Evolutionary conservation across 2,888 invertebrate species (phyloP), one percentile per base, ranked within the genome.

Genomic region (Lasioglossum figueresi): DNA sequence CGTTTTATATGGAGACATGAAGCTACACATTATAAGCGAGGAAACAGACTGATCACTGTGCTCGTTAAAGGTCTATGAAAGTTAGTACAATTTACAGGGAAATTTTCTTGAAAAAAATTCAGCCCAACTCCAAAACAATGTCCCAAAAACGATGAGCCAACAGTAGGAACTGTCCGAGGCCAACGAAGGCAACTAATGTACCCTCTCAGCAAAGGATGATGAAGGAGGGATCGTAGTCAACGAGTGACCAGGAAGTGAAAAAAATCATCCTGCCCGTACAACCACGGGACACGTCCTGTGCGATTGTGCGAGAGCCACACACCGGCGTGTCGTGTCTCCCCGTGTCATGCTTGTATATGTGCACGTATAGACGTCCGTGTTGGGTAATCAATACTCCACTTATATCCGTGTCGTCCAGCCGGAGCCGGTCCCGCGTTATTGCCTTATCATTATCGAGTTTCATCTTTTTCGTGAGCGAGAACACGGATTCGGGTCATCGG

Each of bases 351-450:
- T 34, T 66, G 72, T 80, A 76, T 79, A 66, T 73, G 78, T 79
- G 78, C 72, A 79, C 59, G 70, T 79, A 52, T 56, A 27, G 77
- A 76, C 76, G 63, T 45, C 71, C 77, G 83, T 83, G 81, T 85
- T 85, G 76, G 77, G 80, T 88, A 90, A 93, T 93, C 93, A 91
- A 93, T 93, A 92, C 90, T 91, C 88, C 80, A 90, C 89, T 91
- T 88, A 91, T 90, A 90, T 88, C 68, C 83, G 75, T 88, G 86
- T 84, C 83, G 88, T 85, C 80, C 85, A 48, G 73, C 74, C 63
- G 84, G 81, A 88, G 86, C 80, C 86, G 73, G 63, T 59, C 43
- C n/a, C 80, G 86, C 84, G 89, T 86, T 88, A 87, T 87, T 88
- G 89, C 85, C 91, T 91, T 91, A 91, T 93, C 91, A 90, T 91